Evolutionary conservation across 1,140 invertebrate genomes (phyloP), one percentile per base, ranked within the genome.

Genomic region (Galleria mellonella): DNA sequence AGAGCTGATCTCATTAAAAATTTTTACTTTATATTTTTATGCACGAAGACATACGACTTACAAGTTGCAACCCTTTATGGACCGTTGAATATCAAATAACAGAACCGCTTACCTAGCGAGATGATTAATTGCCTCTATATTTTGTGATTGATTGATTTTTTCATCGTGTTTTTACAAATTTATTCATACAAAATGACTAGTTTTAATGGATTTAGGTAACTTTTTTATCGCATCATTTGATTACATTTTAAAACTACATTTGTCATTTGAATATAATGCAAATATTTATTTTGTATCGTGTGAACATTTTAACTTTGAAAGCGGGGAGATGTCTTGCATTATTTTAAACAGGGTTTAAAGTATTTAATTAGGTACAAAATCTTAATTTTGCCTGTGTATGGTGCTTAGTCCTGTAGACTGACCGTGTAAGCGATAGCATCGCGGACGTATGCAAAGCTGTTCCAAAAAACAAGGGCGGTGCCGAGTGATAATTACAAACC

Each of bases 161-260:
- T 23, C 6, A 23, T 23, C 52, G 50, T 64, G 43, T 48, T 74
- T 68, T 62, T 68, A 59, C 47, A 51, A 37, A n/a, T 38, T 13
- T 55, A 47, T 57, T 58, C 54, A 28, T 33, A 33, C 47, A 47
- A 58, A 55, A 53, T 49, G 47, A 51, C 43, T 29, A 35, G 45
- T 42, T 57, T 53, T 48, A 51, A 57, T 51, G 43, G 55, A 49
- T 71, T 72, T 13, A 37, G 15, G 13, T 55, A 50, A 32, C 38
- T 47, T 41, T 27, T 6, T 43, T 52, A 62, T 67, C 54, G 29
- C 53, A 33, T 62, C 55, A 56, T 53, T 51, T 44, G 36, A 56
- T 38, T 66, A 49, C 62, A 59, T 69, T 72, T 81, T 81, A 82
- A 83, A 74, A 72, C 45, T 40, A 49, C 57, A 83, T 82, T 82